Percentiles rank a stretch among this genome's conserved stretches.
These are phyloP conservation scores for Calameuta filiformis DNA, from an alignment of 2,888 invertebrate genomes.

Conservation along the genomic window DNA sequence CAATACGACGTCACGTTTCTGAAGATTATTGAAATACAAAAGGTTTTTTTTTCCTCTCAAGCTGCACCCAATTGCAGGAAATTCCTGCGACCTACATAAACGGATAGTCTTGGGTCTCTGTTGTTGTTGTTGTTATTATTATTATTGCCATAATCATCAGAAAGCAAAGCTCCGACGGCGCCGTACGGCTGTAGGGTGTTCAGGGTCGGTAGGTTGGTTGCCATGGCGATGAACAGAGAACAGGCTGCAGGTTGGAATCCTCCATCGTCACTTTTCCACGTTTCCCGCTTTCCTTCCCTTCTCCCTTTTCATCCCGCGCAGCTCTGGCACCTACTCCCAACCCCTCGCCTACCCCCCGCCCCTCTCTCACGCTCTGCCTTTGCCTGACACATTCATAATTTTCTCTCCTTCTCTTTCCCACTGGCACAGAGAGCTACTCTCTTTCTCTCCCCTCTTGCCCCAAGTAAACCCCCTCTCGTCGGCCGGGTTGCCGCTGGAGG, in stretches of 20 bases:
- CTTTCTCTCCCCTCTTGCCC: neutral
- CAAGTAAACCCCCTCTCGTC: no score
- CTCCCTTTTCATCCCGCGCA: constrained; percentile 5
- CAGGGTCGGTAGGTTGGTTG: constrained; percentile 62
- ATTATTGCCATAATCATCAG: constrained; percentile 62
- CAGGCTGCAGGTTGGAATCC: constrained; percentile 30
- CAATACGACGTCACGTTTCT: no score
- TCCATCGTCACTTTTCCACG: constrained; percentile 28
- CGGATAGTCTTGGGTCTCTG: constrained; percentile 8
- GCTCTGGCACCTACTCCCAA: neutral
- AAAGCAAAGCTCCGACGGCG: constrained; percentile 57
- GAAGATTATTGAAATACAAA: no score
- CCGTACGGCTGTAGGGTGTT: constrained; percentile 56
- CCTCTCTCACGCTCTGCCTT: constrained; percentile 36
- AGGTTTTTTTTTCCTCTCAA: no score
- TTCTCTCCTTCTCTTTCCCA: constrained; percentile 10
- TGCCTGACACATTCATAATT: constrained; percentile 20
- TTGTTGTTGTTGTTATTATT: no score
- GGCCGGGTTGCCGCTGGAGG: no score
- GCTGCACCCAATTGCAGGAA: no score
- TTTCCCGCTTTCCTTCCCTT: constrained; percentile 9
- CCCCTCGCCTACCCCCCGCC: neutral
- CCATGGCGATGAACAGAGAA: constrained; percentile 56
- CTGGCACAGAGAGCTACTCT: neutral
- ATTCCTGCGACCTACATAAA: constrained; percentile 58